These are phyloP conservation scores for Climacteris rufus DNA, from an alignment of 2,113 vertebrate genomes.

Conservation along the genomic window DNA sequence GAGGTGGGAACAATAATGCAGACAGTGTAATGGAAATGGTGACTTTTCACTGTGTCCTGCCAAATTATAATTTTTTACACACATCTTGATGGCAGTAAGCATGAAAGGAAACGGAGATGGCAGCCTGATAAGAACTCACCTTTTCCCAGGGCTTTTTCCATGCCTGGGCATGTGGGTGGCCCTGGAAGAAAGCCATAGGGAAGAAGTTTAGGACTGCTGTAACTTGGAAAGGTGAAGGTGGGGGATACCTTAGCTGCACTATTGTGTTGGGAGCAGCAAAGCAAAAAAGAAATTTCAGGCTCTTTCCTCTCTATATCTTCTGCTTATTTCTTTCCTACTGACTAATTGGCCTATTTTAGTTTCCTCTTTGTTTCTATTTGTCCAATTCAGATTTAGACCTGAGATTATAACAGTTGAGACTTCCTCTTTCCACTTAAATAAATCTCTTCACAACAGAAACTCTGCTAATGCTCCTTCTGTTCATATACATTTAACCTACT, in stretches of 20 bases:
- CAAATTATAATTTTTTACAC: background rate
- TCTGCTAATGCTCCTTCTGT: background rate
- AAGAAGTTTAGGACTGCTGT: background rate
- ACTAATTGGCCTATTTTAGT: background rate
- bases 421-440: constrained; percentile 25
- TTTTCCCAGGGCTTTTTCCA: background rate
- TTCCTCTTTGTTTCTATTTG: background rate
- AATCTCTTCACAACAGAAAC: background rate
- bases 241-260: background rate
- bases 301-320: background rate
- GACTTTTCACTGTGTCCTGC: background rate
- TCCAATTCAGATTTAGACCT: background rate
- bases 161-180: background rate
- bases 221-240: background rate
- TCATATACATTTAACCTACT: background rate
- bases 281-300: background rate
- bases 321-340: background rate
- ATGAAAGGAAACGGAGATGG: background rate
- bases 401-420: background rate
- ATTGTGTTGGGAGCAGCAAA: background rate
- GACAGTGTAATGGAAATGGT: background rate
- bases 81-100: background rate
- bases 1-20: background rate
- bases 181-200: background rate
- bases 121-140: background rate